Evolutionary conservation across 2,797 vertebrate genomes (phyloP).

Genomic region (Galago senegalensis): DNA sequence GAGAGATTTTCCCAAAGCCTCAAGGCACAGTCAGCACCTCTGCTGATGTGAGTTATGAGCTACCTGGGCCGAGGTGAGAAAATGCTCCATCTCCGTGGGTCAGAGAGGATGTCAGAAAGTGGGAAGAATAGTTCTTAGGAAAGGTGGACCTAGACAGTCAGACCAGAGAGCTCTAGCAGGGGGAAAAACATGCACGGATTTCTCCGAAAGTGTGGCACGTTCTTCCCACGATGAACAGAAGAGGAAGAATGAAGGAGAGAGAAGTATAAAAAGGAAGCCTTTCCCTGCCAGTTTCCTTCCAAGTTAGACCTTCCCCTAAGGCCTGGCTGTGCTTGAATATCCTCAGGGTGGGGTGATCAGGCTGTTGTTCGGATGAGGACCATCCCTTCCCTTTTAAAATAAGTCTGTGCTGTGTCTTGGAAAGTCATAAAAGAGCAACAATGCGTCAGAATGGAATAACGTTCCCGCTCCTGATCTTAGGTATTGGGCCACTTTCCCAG

Average conservation of each 20-base stretch:
- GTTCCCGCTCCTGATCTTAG: neutral
- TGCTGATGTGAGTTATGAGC: neutral
- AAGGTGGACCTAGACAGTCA: constrained; percentile 9
- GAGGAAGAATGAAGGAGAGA: neutral
- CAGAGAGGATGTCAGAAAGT: neutral
- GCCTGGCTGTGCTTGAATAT: neutral
- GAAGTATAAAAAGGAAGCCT: neutral
- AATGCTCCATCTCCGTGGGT: neutral
- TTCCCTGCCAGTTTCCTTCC: neutral
- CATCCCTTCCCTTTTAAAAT: constrained; percentile 16
- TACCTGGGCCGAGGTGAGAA: neutral
- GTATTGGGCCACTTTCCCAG: neutral
- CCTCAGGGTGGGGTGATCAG: neutral
- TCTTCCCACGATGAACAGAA: neutral
- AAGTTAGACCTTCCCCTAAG: neutral
- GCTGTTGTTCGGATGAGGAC: neutral
- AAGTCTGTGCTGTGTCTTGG: neutral
- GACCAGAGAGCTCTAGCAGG: neutral
- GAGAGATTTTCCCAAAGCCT: neutral
- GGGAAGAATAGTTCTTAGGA: constrained; percentile 12
- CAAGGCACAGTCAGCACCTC: neutral
- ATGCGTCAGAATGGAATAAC: constrained; percentile 8
- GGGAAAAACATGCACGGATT: neutral
- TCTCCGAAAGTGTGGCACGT: neutral
- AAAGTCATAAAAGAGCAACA: neutral